Evolutionary conservation across 2,888 invertebrate species (phyloP), one percentile per base, ranked within the genome.

Genomic region (Leptopilina drosophilae): DNA sequence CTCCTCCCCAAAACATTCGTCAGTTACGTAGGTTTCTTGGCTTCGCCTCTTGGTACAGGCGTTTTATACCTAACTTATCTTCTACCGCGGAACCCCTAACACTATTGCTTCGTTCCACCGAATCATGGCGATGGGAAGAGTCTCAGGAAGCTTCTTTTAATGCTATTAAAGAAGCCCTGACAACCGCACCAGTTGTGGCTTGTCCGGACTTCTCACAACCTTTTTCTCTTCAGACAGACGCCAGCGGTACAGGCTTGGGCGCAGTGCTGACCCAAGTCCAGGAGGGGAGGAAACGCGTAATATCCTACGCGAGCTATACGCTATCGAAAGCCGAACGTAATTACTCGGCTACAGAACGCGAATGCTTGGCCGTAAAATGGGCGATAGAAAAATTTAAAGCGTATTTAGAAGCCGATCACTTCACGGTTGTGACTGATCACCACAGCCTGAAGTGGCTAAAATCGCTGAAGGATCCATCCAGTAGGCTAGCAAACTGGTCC

Each of bases 131-230:
- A 1, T 84, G 83, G 83, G 64, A 40, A 1, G 11, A 14, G 0
- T 79, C 12, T 0, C 80, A 76, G 14, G 26, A 59, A 7, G 1
- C 59, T 15, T n/a, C 59, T 26, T 26, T 64, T 26, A 12, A 26
- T 7, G 5, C 20, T 11, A 56, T 86, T 3, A 82, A 82, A 62
- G 7, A 15, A 0, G 66, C 67, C 0, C 67, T 86, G 46, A 78
- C 81, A 0, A 64, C 78, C 6, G 78, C 83, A 1, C 85, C 84
- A 0, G 78, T 82, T 0, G 66, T 87, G 1, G 49, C 77, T 1
- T 82, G 83, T 67, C 87, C 85, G 0, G 83, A 87, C 78, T 87
- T 86, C 46, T n/a, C 79, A 0, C 2, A 12, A 20, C 64, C 64
- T 12, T 64, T 64, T 8, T 11, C 26, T 26, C 26, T 64, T 26